Conservation (phyloP, 2,113 vertebrate genomes). For the Podarcis raffonei region DNA sequence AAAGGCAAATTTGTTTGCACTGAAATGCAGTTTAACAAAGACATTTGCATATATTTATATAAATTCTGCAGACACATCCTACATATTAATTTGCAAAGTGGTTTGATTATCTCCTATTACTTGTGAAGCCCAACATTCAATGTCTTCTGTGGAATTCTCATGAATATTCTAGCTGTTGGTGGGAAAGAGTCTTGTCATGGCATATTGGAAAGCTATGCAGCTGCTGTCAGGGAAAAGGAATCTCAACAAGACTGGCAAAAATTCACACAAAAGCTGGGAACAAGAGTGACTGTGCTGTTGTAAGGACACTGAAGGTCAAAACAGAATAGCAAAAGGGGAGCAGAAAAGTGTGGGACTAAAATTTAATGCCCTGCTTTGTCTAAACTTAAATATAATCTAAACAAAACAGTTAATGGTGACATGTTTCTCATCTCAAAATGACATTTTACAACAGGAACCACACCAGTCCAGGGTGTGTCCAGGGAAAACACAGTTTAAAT, state of each 20-base stretch:
- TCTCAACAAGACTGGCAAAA: background rate
- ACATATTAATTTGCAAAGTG: background rate
- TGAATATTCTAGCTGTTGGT: background rate
- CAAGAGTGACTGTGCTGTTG: background rate
- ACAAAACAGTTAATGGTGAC: background rate
- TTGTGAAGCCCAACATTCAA: background rate
- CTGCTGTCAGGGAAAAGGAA: background rate
- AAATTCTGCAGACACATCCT: background rate
- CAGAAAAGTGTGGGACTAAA: background rate
- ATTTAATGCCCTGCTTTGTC: background rate
- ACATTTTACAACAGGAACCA: slow-evolving; percentile 13
- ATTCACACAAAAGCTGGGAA: background rate
- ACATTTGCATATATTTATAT: background rate
- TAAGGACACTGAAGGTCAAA: background rate
- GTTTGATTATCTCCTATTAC: background rate
- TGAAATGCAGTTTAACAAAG: background rate
- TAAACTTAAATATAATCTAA: background rate
- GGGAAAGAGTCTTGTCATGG: background rate
- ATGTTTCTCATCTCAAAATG: background rate
- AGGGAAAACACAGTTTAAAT: background rate
- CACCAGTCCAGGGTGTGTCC: background rate
- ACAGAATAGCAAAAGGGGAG: background rate
- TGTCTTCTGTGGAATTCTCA: background rate
- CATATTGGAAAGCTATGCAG: background rate
- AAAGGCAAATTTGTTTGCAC: background rate